Evolutionary conservation across 2,113 vertebrate genomes (phyloP).

Genomic region (Tachysurus vachellii): DNA sequence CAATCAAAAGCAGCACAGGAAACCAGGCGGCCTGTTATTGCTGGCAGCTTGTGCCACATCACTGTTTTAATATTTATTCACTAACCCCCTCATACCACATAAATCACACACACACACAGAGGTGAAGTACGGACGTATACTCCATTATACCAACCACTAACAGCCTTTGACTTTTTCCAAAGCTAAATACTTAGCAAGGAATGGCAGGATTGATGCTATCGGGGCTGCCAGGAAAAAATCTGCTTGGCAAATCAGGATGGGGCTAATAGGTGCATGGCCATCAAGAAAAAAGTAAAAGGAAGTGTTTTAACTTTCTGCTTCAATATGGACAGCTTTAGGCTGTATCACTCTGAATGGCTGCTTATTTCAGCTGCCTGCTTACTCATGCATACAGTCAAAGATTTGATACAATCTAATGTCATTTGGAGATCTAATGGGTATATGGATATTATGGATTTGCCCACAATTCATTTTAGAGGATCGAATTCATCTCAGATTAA

Average conservation of each 20-base stretch:
- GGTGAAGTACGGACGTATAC: constrained; percentile 56
- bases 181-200: constrained; percentile 59
- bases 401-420: constrained; percentile 24
- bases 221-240: constrained; percentile 53
- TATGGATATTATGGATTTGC: constrained; percentile 29
- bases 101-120: constrained; percentile 61
- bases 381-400: constrained; percentile 34
- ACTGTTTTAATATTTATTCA: constrained; percentile 72
- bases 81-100: constrained; percentile 63
- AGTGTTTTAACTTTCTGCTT: constrained; percentile 33
- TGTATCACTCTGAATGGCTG: not conserved
- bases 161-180: constrained; percentile 60
- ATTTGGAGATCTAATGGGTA: constrained; percentile 16
- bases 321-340: not conserved
- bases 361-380: constrained; percentile 40
- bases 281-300: constrained; percentile 27
- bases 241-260: constrained; percentile 37
- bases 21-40: constrained; percentile 70
- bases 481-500: constrained; percentile 30
- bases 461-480: constrained; percentile 24
- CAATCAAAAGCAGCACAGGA: constrained; percentile 66
- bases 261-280: constrained; percentile 41
- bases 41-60: constrained; percentile 63
- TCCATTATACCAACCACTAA: constrained; percentile 60
- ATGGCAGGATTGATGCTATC: constrained; percentile 44